Evolutionary conservation across 2,113 vertebrate genomes (phyloP), one percentile per base, ranked within the genome.

Genomic region (Forbesichthys papilliferus): DNA sequence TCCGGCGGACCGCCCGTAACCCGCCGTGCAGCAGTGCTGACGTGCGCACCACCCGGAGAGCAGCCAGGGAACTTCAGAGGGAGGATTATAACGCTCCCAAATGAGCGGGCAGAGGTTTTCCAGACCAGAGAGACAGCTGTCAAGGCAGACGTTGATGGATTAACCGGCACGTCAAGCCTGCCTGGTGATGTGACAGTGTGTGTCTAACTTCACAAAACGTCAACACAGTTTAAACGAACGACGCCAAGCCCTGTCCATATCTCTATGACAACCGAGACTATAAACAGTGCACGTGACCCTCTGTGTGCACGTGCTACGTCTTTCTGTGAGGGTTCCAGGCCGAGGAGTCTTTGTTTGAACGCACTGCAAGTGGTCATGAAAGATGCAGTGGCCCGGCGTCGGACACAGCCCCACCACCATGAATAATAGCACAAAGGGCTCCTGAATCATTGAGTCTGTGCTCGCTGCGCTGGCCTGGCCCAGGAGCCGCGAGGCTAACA

Each of bases 401-500:
- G 81, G 84, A 89, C 83, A 82, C 71, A 72, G 63, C 86, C 85
- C 83, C 79, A 83, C 79, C 86, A 80, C 80, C 75, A 89, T 91
- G 82, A 91, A 91, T 92, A 91, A 91, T 91, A 91, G 83, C 89
- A 91, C 88, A 91, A 91, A 92, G 83, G 86, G 74, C 82, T 89
- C 80, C 81, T 92, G 87, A 91, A 90, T 89, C 86, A 90, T 89
- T 89, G 83, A 92, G 85, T 84, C 78, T 74, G 84, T 85, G 82
- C 84, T 82, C 80, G 81, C 78, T 73, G 73, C 16, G 16, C 77
- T 63, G 61, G 75, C 79, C 77, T 71, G 75, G 61, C 78, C 83
- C 67, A 73, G n/a, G 4, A 14, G n/a, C 54, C 14, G 12, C 58
- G 14, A 36, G 5, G 33, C 33, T 10, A 72, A 82, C 74, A 73